phyloP scores from a whole-genome alignment of 2,797 vertebrate species.

The Columba guinea region DNA sequence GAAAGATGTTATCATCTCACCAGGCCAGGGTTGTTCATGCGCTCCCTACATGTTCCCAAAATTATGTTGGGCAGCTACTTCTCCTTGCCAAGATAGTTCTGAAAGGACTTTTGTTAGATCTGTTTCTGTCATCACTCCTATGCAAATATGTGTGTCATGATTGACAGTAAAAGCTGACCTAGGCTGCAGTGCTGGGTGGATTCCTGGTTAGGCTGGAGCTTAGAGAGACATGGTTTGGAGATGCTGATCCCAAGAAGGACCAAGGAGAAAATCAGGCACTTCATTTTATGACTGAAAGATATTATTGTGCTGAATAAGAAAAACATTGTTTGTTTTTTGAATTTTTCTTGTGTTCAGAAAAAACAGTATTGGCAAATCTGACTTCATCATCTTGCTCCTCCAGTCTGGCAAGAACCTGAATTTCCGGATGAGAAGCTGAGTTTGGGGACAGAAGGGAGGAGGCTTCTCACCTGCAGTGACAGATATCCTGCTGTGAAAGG shows the following conservation, averaged over 20 bases:
- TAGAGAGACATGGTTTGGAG: neutral
- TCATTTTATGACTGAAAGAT: neutral
- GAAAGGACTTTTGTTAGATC: neutral
- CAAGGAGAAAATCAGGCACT: neutral
- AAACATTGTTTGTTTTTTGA: neutral
- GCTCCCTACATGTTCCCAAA: neutral
- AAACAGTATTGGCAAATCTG: neutral
- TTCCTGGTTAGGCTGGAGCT: neutral
- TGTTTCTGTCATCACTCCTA: neutral
- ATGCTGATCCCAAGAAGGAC: neutral
- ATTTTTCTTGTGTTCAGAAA: neutral
- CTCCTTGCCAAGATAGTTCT: neutral
- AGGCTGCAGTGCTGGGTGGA: neutral
- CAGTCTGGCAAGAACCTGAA: neutral
- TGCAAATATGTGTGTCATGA: neutral
- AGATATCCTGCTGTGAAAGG: neutral
- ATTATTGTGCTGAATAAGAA: neutral
- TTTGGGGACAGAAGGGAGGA: neutral
- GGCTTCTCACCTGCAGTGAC: neutral
- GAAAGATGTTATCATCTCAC: neutral
- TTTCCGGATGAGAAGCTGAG: neutral
- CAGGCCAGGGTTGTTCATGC: neutral
- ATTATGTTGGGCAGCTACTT: neutral
- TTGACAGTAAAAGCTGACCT: neutral
- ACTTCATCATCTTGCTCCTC: neutral